phyloP scores from a whole-genome alignment of 2,797 vertebrate genomes.

The Podarcis lilfordi region DNA sequence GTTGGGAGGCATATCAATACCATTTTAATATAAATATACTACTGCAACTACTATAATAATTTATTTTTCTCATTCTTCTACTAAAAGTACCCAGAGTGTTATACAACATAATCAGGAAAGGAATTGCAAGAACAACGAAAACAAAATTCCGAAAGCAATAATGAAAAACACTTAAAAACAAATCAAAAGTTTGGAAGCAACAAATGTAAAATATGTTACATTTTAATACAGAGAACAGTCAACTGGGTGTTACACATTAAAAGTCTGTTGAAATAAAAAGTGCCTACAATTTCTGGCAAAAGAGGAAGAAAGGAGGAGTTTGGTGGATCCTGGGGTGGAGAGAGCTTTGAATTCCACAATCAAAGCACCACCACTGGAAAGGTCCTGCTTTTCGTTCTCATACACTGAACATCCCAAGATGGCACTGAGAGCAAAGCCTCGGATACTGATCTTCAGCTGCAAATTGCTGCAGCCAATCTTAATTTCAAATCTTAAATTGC shows the following conservation, averaged over 20 bases:
- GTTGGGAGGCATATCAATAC: neutral
- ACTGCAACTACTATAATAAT: neutral
- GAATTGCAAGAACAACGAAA: neutral
- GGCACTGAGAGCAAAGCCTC: neutral
- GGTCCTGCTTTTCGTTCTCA: neutral
- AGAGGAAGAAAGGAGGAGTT: neutral
- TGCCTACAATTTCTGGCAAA: neutral
- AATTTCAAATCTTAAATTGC: neutral
- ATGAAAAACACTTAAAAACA: neutral
- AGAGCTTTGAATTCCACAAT: neutral
- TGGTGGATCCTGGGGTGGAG: neutral
- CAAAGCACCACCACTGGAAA: neutral
- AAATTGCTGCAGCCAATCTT: conserved; percentile 16
- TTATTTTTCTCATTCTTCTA: neutral
- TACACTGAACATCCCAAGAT: neutral
- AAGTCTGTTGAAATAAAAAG: neutral
- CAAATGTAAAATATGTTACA: neutral
- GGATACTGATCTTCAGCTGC: neutral
- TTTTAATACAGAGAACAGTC: neutral
- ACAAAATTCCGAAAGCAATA: neutral
- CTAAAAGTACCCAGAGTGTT: neutral
- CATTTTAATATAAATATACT: neutral
- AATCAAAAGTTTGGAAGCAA: neutral
- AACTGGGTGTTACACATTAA: neutral
- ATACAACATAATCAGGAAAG: neutral